Conservation (phyloP, 2,797 vertebrate genomes). For the Lepilemur septentrionalis region DNA sequence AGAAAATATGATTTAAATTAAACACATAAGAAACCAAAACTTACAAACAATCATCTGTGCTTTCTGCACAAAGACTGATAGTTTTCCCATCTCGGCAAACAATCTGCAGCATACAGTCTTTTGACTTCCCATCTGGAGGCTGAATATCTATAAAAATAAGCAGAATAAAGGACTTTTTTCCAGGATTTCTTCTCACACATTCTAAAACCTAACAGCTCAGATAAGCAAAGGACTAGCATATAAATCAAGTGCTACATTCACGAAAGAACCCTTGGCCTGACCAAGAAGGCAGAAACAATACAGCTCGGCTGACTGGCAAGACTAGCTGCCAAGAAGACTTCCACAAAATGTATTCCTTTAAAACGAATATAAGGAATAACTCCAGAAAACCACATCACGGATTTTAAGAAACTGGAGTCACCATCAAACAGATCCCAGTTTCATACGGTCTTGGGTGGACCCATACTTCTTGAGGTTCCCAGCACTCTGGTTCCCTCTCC, state of each 20-base stretch:
- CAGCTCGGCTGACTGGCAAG: background rate
- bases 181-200: background rate
- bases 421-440: background rate
- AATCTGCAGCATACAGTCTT: constrained; percentile 93
- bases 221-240: background rate
- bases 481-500: background rate
- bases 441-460: background rate
- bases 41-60: constrained; percentile 96
- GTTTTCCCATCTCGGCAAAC: constrained; percentile 95
- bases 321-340: background rate
- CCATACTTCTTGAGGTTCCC: background rate
- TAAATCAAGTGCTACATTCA: background rate
- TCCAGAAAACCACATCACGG: background rate
- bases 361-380: background rate
- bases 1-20: background rate
- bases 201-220: background rate
- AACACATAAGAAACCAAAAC: constrained; percentile 63
- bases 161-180: background rate
- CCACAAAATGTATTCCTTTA: background rate
- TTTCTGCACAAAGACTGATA: constrained; percentile 95
- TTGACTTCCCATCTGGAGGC: constrained; percentile 92
- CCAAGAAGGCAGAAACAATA: background rate
- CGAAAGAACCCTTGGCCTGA: background rate
- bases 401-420: background rate
- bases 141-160: constrained; percentile 88